Percentiles rank a stretch among this genome's conserved stretches.
phyloP scores from a whole-genome alignment of 2,797 vertebrate genomes.

The Melanotaenia nigrans region DNA sequence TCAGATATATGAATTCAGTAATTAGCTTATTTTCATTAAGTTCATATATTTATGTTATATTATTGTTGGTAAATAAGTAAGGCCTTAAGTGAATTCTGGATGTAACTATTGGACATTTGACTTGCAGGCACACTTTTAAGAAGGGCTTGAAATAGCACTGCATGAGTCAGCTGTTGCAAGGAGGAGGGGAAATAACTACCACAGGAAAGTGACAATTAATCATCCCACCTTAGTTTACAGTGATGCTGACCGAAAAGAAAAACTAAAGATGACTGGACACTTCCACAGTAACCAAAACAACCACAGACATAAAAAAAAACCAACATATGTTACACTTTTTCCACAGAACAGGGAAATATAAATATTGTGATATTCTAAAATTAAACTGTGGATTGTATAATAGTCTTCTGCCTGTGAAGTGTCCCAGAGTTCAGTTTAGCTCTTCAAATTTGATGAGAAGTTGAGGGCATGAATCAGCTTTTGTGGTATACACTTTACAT shows the following conservation, averaged over 20 bases:
- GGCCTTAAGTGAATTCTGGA: not conserved
- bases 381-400: not conserved
- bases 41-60: not conserved
- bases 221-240: slow-evolving; percentile 31
- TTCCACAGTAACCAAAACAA: slow-evolving; percentile 22
- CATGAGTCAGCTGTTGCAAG: slow-evolving; percentile 57
- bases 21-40: not conserved
- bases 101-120: not conserved
- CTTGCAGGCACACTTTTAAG: slow-evolving; percentile 2
- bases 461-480: not conserved
- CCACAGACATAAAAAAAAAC: slow-evolving; percentile 7
- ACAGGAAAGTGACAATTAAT: slow-evolving; percentile 50
- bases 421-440: not conserved
- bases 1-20: not conserved
- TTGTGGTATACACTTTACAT: not conserved
- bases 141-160: slow-evolving; percentile 18
- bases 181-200: slow-evolving; percentile 31
- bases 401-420: not conserved
- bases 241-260: slow-evolving; percentile 33
- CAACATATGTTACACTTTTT: not conserved
- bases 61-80: not conserved
- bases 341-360: not conserved
- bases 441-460: not conserved
- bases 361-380: not conserved
- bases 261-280: slow-evolving; percentile 1